These are phyloP conservation scores for Eolophus roseicapilla DNA, from an alignment of 2,113 vertebrate species.

Conservation along the genomic window DNA sequence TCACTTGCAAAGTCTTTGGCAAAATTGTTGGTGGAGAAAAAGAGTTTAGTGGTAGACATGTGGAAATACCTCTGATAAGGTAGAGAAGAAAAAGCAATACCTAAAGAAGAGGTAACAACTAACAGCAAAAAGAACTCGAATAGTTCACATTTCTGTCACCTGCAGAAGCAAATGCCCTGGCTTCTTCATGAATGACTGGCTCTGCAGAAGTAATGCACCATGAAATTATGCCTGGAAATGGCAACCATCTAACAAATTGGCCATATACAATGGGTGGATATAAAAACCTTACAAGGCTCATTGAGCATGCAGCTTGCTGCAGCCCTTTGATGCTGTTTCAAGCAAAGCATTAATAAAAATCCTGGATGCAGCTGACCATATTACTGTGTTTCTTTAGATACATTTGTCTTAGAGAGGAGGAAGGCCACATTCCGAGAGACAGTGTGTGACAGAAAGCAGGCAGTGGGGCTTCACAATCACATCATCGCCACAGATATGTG, in stretches of 20 bases:
- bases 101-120: not conserved
- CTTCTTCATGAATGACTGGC: not conserved
- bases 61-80: not conserved
- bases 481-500: not conserved
- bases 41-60: not conserved
- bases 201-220: not conserved
- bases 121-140: not conserved
- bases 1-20: not conserved
- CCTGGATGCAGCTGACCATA: not conserved
- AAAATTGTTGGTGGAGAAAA: not conserved
- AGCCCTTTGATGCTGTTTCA: not conserved
- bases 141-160: not conserved
- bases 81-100: not conserved
- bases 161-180: not conserved
- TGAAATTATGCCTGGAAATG: not conserved
- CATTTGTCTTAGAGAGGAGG: not conserved
- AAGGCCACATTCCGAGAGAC: not conserved
- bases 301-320: not conserved
- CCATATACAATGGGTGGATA: not conserved
- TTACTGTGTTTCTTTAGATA: not conserved
- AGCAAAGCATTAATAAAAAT: not conserved
- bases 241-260: not conserved
- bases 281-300: conserved; percentile 4
- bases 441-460: not conserved
- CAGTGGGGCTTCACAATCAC: not conserved